These are phyloP conservation scores for Apolygus lucorum DNA, from an alignment of 1,140 invertebrate species.

Conservation along the genomic window DNA sequence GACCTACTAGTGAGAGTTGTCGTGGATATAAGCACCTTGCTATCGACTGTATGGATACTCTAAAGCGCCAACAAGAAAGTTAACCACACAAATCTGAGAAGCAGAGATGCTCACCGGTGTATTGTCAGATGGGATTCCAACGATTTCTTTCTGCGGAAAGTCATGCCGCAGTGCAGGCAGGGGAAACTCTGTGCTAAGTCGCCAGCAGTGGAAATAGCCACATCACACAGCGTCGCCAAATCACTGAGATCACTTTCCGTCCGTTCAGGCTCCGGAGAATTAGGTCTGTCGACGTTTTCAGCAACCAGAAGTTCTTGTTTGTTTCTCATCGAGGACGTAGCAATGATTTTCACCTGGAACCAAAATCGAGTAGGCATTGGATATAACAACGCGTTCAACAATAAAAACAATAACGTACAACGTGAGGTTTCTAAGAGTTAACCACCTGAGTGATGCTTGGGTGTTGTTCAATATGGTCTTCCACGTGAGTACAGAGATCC, in stretches of 20 bases:
- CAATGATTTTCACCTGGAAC: slow-evolving; percentile 23
- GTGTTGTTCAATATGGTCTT: slow-evolving; percentile 30
- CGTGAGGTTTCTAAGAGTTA: too few species aligned
- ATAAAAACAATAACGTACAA: too few species aligned
- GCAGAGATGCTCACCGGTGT: too few species aligned
- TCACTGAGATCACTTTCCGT: slow-evolving; percentile 29
- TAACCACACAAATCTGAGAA: too few species aligned
- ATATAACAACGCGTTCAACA: too few species aligned
- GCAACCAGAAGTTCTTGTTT: slow-evolving; percentile 16
- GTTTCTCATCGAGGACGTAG: slow-evolving; percentile 25
- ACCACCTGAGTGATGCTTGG: slow-evolving; percentile 8
- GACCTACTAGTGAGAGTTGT: too few species aligned
- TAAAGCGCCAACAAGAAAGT: too few species aligned
- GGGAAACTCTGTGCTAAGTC: slow-evolving; percentile 27
- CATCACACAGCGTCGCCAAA: slow-evolving; percentile 32
- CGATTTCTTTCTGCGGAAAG: slow-evolving; percentile 27
- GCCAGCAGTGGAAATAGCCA: slow-evolving; percentile 30
- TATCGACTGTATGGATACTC: too few species aligned
- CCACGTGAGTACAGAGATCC: slow-evolving; percentile 28
- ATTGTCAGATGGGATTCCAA: slow-evolving; percentile 27
- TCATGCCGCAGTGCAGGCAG: slow-evolving; percentile 30
- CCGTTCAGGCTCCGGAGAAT: slow-evolving; percentile 22
- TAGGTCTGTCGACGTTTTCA: background rate
- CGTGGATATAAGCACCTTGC: too few species aligned
- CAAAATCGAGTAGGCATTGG: background rate